These are phyloP conservation scores for Ips typographus DNA, from an alignment of 1,140 invertebrate genomes.

Conservation along the genomic window DNA sequence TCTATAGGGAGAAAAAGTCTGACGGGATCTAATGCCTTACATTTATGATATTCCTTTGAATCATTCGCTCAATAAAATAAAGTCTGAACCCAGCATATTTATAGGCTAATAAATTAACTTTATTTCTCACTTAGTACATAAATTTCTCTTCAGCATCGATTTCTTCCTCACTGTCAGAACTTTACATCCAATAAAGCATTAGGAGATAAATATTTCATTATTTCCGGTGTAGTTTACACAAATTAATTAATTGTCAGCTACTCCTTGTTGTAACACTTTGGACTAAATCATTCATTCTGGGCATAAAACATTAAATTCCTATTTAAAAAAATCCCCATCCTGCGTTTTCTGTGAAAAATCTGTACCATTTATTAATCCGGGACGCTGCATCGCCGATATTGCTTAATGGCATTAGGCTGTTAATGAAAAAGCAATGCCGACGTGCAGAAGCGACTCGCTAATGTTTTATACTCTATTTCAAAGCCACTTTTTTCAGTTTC, in stretches of 20 bases:
- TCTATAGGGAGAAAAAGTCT: not conserved
- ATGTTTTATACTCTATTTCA: not conserved
- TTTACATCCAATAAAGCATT: not conserved
- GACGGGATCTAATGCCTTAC: not conserved
- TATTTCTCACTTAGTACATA: not conserved
- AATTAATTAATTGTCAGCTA: not conserved
- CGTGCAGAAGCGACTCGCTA: not conserved
- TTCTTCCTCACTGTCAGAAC: not conserved
- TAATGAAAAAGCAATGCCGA: constrained; percentile 1
- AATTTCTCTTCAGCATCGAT: not conserved
- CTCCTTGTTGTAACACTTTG: not conserved
- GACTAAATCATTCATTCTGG: not conserved
- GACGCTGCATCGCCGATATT: not conserved
- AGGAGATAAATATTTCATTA: constrained; percentile 3
- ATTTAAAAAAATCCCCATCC: not conserved
- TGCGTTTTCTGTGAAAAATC: not conserved
- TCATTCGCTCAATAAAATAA: not conserved
- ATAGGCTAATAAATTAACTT: not conserved
- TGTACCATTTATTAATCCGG: not conserved
- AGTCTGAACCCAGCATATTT: not conserved
- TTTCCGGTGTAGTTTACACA: not conserved
- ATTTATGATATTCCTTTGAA: not conserved
- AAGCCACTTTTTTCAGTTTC: too few species aligned
- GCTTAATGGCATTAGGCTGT: constrained; percentile 3
- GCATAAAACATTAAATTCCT: not conserved